Base-by-base conservation (phyloP, 2,888 invertebrate genomes). In the Chelonus formosanus region DNA sequence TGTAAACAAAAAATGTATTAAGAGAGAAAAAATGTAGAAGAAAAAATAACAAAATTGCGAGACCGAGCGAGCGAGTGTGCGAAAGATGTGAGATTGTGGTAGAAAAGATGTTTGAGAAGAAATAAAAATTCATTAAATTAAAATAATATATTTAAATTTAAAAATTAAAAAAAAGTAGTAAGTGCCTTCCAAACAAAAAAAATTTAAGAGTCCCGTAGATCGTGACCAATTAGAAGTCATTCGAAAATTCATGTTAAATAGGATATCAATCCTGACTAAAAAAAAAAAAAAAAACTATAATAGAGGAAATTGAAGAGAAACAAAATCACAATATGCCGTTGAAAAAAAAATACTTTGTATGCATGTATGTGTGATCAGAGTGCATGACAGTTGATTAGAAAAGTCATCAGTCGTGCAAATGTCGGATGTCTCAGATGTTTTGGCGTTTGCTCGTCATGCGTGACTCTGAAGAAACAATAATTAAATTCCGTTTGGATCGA, bases 121-220 rank as follows among this genome's bases (percentile, higher is more conserved):
- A 70, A 71, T 62, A 57, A 56, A 43, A 35, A 70, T 64, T 68
- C 69, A 69, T 73, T 78, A 76, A 80, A 79, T 76, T 75, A 76
- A 71, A 73, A 78, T 78, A 82, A 75, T 90, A 90, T 90, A 90
- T 91, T 90, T 90, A 90, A 89, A 90, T 85, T 86, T 90, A 90
- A 90, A 89, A 90, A 85, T 86, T 82, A 86, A 79, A 86, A 87
- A 88, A 87, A 89, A 87, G 90, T 91, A 90, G 90, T 89, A 91
- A 91, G 91, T 91, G 91, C 91, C 91, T 91, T 91, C 90, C 90
- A 91, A 88, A 87, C 8, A 58, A 74, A 78, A 76, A 77, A 77
- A 71, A 72, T 78, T 75, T 79, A 77, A 77, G 81, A 82, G 80
- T 84, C 83, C 80, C 84, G 82, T 84, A 84, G 83, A 84, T 82